These are phyloP conservation scores for Troides oblongomaculatus DNA, from an alignment of 2,888 invertebrate species.

Conservation along the genomic window DNA sequence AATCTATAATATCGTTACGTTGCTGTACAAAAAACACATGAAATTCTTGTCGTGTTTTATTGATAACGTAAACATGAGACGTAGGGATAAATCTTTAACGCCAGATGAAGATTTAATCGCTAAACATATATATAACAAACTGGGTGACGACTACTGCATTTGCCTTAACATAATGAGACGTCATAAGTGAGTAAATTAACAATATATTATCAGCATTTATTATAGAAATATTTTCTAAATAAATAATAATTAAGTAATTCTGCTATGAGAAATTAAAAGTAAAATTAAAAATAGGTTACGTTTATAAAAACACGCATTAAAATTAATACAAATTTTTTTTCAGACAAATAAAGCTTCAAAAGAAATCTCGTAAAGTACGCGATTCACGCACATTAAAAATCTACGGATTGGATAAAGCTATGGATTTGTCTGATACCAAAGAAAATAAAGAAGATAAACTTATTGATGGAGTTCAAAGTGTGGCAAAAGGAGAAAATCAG, in stretches of 20 bases:
- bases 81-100: constrained; percentile 2
- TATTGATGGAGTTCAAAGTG: background rate
- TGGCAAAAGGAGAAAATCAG: background rate
- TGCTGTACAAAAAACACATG: background rate
- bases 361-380: background rate
- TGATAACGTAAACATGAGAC: constrained; percentile 9
- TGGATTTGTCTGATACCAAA: background rate
- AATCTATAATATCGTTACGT: background rate
- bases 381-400: background rate
- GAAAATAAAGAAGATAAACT: background rate
- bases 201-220: background rate
- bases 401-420: background rate
- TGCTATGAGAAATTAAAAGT: background rate
- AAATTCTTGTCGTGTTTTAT: constrained; percentile 2
- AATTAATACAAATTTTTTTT: background rate
- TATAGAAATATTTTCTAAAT: background rate
- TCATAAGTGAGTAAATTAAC: constrained; percentile 11
- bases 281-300: background rate
- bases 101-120: constrained; percentile 12
- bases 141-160: constrained; percentile 9
- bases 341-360: constrained; percentile 20
- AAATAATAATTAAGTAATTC: background rate
- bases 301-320: too few relatives aligned
- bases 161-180: background rate
- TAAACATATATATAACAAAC: constrained; percentile 11